A percentile compares a stretch with the other conserved stretches of the same genome.
phyloP scores from a whole-genome alignment of 1,140 invertebrate species.

The Chymomyza costata region DNA sequence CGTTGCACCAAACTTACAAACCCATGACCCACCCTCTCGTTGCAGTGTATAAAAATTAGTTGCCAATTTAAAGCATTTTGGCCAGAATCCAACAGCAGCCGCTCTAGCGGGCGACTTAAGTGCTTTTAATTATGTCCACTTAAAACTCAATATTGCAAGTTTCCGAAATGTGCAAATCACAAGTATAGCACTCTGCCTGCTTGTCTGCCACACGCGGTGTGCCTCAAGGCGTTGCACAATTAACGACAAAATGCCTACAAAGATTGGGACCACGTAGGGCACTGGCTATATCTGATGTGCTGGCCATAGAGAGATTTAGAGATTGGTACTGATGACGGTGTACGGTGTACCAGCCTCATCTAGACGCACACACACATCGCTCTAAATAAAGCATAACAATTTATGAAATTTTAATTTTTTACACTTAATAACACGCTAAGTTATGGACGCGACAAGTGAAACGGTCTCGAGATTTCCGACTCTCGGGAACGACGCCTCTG shows the following conservation, averaged over 20 bases:
- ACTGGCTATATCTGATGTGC: too few species aligned
- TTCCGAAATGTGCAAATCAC: slow-evolving; percentile 61
- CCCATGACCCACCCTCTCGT: too few species aligned
- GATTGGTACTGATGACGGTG: too few species aligned
- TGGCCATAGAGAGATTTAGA: slow-evolving; percentile 9
- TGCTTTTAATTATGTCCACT: slow-evolving; percentile 72
- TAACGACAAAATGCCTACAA: background rate
- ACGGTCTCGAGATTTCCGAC: slow-evolving; percentile 19
- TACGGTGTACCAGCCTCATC: too few species aligned
- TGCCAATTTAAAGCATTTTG: too few species aligned
- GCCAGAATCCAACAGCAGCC: slow-evolving; percentile 12
- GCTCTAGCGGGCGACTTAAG: slow-evolving; percentile 44
- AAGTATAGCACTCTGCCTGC: background rate
- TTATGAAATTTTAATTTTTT: slow-evolving; percentile 71
- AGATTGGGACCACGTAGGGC: slow-evolving; percentile 28
- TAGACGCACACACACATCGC: slow-evolving; percentile 25
- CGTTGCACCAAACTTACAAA: too few species aligned
- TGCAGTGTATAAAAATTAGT: too few species aligned
- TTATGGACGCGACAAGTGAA: slow-evolving; percentile 51
- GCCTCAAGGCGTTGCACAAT: too few species aligned
- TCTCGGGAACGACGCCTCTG: background rate
- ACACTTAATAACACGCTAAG: slow-evolving; percentile 68
- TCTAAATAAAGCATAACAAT: slow-evolving; percentile 70
- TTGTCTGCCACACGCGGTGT: slow-evolving; percentile 34
- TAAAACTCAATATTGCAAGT: slow-evolving; percentile 63